Conservation (phyloP, 2,888 invertebrate genomes). For the Cephus nigrinus region DNA sequence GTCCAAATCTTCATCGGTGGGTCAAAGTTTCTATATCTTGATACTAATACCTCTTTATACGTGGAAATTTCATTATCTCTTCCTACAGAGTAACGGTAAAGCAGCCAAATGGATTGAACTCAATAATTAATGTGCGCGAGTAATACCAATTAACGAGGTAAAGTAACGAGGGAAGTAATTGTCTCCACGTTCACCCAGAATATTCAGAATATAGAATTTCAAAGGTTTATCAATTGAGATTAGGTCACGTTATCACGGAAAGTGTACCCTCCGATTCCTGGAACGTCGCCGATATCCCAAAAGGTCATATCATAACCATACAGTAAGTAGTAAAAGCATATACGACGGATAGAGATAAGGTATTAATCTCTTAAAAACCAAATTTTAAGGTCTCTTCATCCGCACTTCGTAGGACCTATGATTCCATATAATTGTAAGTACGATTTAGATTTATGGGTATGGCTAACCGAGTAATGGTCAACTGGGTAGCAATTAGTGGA, state of each 20-base stretch:
- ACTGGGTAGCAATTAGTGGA: constrained; percentile 34
- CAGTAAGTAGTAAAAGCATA: background rate
- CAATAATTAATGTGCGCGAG: background rate
- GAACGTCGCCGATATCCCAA: background rate
- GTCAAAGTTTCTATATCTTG: background rate
- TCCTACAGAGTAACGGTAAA: background rate
- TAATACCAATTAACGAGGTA: background rate
- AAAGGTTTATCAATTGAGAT: background rate
- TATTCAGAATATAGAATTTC: background rate
- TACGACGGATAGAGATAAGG: background rate
- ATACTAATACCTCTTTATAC: background rate
- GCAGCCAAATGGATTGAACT: background rate
- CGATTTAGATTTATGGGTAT: constrained; percentile 29
- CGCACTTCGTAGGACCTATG: background rate
- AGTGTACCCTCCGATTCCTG: background rate
- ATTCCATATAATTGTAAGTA: constrained; percentile 1
- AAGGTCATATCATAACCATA: no score
- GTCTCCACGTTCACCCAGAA: background rate
- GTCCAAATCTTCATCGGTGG: background rate
- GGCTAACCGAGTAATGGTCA: background rate
- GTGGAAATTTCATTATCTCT: background rate
- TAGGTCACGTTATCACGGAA: background rate
- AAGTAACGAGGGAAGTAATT: background rate
- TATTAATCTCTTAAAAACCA: background rate
- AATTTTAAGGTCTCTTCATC: background rate